Conservation (phyloP, 2,888 invertebrate genomes). For the Catonia carolina region DNA sequence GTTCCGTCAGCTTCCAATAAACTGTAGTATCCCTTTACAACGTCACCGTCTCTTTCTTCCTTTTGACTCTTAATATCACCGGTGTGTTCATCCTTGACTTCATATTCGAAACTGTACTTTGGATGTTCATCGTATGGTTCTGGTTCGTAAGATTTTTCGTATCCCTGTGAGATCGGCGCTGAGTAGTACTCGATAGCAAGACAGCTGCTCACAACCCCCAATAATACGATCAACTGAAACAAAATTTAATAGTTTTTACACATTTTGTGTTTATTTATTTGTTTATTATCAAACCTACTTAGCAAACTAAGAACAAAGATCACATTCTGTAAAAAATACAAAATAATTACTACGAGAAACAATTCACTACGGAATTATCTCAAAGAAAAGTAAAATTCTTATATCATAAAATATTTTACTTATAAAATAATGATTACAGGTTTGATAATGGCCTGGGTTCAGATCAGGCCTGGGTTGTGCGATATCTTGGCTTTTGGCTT, state of each 20-base stretch:
- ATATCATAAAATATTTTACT: too few relatives aligned
- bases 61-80: constrained; percentile 24
- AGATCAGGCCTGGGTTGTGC: too few relatives aligned
- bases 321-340: too few relatives aligned
- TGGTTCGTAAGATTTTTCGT: constrained; percentile 14
- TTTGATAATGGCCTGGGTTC: too few relatives aligned
- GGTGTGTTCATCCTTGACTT: constrained; percentile 22
- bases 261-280: too few relatives aligned
- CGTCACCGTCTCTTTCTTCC: constrained; percentile 22
- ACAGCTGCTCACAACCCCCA: not conserved
- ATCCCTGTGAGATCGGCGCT: constrained; percentile 6
- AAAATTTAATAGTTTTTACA: not conserved
- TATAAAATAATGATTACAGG: too few relatives aligned
- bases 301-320: too few relatives aligned
- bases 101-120: constrained; percentile 22
- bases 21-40: constrained; percentile 23
- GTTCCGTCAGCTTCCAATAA: constrained; percentile 22
- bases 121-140: constrained; percentile 16
- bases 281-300: too few relatives aligned
- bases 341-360: too few relatives aligned
- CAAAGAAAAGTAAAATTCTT: too few relatives aligned
- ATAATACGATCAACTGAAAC: not conserved
- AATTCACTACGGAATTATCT: too few relatives aligned
- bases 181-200: constrained; percentile 1
- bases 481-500: too few relatives aligned